These are phyloP conservation scores for Netelia virgata DNA, from an alignment of 2,888 invertebrate genomes.

Conservation along the genomic window DNA sequence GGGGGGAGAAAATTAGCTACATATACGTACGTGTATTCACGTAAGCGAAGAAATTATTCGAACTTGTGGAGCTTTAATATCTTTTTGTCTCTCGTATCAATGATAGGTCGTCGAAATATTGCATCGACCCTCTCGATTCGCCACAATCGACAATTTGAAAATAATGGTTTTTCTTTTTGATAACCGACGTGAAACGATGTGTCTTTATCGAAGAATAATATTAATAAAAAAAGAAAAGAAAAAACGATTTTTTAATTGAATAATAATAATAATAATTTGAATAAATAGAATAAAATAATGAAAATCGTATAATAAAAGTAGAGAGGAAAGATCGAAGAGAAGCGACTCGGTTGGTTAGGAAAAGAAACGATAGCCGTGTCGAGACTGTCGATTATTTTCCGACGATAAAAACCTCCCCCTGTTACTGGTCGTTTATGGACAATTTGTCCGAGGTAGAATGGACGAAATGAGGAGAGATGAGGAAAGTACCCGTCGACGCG, in stretches of 20 bases:
- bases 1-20: background rate
- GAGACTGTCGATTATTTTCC: slow-evolving; percentile 45
- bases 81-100: slow-evolving; percentile 25
- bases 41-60: slow-evolving; percentile 32
- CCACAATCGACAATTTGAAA: background rate
- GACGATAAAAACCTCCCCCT: slow-evolving; percentile 45
- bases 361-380: slow-evolving; percentile 11
- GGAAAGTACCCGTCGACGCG: too few species aligned
- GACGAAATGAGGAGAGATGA: background rate
- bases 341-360: too few species aligned
- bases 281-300: too few species aligned
- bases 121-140: background rate
- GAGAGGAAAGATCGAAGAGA: background rate
- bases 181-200: background rate
- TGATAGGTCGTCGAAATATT: slow-evolving; percentile 25
- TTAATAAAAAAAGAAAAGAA: too few species aligned
- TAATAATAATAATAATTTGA: background rate
- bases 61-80: slow-evolving; percentile 39
- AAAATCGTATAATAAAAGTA: background rate
- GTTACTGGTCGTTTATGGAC: background rate
- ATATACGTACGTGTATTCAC: background rate
- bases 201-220: too few species aligned
- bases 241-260: background rate
- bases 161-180: slow-evolving; percentile 1
- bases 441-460: too few species aligned